Base-by-base conservation (phyloP, 2,113 vertebrate species). In the Oophaga pumilio region DNA sequence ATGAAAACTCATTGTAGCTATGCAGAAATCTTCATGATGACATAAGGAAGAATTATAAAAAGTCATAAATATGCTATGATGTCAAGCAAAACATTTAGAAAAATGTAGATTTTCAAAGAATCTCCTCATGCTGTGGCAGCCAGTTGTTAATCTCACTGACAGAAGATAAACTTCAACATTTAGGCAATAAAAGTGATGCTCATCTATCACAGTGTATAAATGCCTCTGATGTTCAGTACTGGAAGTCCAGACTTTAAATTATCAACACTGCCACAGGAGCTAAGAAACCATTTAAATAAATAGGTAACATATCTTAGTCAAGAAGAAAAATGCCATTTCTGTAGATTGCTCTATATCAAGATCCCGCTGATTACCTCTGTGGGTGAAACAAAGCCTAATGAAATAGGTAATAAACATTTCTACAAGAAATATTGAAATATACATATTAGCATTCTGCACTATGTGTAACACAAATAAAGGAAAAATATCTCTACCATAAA, bases 61-160 rank as follows among this genome's bases (percentile, higher is more conserved):
- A 43, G 80, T 15, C 20, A 68, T 52, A 82, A 82, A 82, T 82
- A 52, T 24, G 20, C 28, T 24, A 18, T 22, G 18, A 13, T 33
- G 22, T n/a, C 33, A 77, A 33, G 33, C 22, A 78, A 92, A 90
- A 80, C 26, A 73, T 90, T 90, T 89, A 64, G 69, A 85, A 91
- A 90, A 80, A 43, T 0, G 0, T 33, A 83, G 24, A 90, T 88
- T 22, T 52, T 62, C 15, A 71, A n/a, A 22, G 56, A 78, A 90
- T 92, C 88, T 76, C 62, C 88, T 89, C 92, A 92, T 88, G 89
- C 91, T 91, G 85, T 89, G 89, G 89, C 93, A 91, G 84, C 87
- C 91, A 87, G 90, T 80, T 92, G 89, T 93, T 95, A 94, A 95
- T 94, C 91, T 93, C 89, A 76, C 84, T 93, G 91, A 94, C 92